Evolutionary conservation across 2,888 invertebrate genomes (phyloP).

Genomic region (Epinotia bilunana): DNA sequence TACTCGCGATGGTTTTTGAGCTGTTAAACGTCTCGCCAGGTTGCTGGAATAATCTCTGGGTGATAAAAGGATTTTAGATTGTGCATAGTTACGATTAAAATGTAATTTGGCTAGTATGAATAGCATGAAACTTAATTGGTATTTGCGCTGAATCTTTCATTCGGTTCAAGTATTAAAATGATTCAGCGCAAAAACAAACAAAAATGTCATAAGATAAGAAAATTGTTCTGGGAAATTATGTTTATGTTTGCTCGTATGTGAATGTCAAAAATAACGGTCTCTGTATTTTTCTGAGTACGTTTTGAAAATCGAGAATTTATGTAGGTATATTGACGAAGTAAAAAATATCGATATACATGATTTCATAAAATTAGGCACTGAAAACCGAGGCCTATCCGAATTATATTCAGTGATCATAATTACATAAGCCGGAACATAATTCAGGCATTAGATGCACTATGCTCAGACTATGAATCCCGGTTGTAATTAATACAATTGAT

Average conservation of each 20-base stretch:
- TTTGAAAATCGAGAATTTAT: too few relatives aligned
- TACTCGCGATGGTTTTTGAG: slow-evolving; percentile 40
- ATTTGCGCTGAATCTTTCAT: not conserved
- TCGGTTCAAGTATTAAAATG: too few relatives aligned
- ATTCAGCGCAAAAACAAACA: too few relatives aligned
- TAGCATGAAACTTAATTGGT: slow-evolving; percentile 10
- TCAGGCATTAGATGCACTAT: not conserved
- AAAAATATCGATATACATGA: too few relatives aligned
- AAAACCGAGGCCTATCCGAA: not conserved
- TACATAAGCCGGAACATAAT: not conserved
- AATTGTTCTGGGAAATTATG: not conserved
- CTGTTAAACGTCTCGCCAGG: slow-evolving; percentile 31
- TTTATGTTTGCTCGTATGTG: not conserved
- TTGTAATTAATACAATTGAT: slow-evolving; percentile 40
- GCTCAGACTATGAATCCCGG: slow-evolving; percentile 5
- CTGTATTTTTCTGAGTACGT: not conserved
- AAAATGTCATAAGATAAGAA: not conserved
- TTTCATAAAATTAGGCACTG: not conserved
- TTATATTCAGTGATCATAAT: not conserved
- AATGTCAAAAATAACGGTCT: not conserved
- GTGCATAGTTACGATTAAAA: slow-evolving; percentile 9
- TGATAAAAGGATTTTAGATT: slow-evolving; percentile 39
- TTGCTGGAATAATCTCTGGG: slow-evolving; percentile 31
- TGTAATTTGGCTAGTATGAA: not conserved
- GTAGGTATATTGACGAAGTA: too few relatives aligned